Evolutionary conservation across 1,140 invertebrate species (phyloP).

Genomic region (Drosophila paulistorum): DNA sequence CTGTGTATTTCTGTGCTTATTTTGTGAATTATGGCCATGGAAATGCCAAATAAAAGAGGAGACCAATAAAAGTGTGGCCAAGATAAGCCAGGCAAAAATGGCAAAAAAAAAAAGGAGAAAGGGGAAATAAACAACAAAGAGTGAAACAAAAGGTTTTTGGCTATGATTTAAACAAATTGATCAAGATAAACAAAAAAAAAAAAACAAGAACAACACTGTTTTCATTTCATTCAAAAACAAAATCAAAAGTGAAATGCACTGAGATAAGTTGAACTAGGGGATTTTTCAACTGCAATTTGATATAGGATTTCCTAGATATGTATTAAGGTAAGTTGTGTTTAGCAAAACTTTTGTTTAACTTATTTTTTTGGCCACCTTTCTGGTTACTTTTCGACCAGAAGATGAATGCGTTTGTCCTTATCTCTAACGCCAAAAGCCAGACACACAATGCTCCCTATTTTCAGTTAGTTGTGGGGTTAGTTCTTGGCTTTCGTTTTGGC

Average conservation of each 20-base stretch:
- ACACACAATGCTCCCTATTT: not conserved
- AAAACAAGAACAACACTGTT: constrained; percentile 12
- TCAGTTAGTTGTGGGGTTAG: constrained; percentile 33
- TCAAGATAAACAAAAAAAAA: constrained; percentile 36
- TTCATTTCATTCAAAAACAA: constrained; percentile 15
- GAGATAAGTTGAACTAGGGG: constrained; percentile 48
- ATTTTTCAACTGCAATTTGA: constrained; percentile 50
- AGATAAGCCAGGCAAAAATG: constrained; percentile 62
- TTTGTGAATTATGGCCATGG: constrained; percentile 66
- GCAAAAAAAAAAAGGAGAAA: constrained; percentile 38
- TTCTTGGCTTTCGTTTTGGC: constrained; percentile 48
- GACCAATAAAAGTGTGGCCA: constrained; percentile 75
- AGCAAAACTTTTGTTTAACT: constrained; percentile 55
- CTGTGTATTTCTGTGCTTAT: constrained; percentile 18
- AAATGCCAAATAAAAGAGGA: constrained; percentile 64
- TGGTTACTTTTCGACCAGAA: constrained; percentile 34
- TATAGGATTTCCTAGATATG: constrained; percentile 22
- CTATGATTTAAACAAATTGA: constrained; percentile 59
- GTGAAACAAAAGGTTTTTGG: constrained; percentile 44
- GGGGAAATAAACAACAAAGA: constrained; percentile 30
- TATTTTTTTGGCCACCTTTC: constrained; percentile 28
- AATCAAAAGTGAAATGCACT: constrained; percentile 49
- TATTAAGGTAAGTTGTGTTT: constrained; percentile 34
- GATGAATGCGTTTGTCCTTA: constrained; percentile 78
- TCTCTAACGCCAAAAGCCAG: constrained; percentile 58